These are phyloP conservation scores for Anodontia alba DNA, from an alignment of 2,888 invertebrate genomes.

Conservation along the genomic window DNA sequence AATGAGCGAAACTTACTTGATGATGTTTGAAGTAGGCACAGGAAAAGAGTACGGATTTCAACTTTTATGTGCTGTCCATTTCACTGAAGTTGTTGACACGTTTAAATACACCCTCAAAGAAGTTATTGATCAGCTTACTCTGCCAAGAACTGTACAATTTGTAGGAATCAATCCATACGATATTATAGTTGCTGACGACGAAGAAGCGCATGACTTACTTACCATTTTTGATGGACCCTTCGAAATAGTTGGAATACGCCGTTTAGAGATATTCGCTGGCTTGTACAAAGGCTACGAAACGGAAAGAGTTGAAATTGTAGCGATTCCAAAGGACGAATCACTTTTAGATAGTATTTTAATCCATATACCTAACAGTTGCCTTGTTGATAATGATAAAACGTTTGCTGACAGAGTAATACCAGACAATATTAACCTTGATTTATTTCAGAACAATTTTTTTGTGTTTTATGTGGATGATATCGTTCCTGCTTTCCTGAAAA, in stretches of 20 bases:
- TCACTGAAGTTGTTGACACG: slow-evolving; percentile 40
- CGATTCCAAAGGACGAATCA: slow-evolving; percentile 31
- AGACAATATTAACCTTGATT: slow-evolving; percentile 22
- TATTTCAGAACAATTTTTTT: slow-evolving; percentile 35
- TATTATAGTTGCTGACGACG: slow-evolving; percentile 44
- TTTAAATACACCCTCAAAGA: slow-evolving; percentile 48
- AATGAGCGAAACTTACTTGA: slow-evolving; percentile 45
- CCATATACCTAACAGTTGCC: slow-evolving; percentile 23
- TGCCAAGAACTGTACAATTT: slow-evolving; percentile 53
- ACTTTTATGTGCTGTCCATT: slow-evolving; percentile 38
- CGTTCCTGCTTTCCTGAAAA: slow-evolving; percentile 17
- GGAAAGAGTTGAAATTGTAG: slow-evolving; percentile 27
- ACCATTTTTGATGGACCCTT: slow-evolving; percentile 47
- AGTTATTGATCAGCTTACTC: slow-evolving; percentile 49
- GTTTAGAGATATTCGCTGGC: slow-evolving; percentile 38
- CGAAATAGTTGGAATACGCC: slow-evolving; percentile 36
- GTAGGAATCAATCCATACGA: slow-evolving; percentile 44
- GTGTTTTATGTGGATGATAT: slow-evolving; percentile 25
- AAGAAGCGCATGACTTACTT: slow-evolving; percentile 43
- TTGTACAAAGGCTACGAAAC: slow-evolving; percentile 16
- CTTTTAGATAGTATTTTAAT: slow-evolving; percentile 24
- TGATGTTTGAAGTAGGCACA: slow-evolving; percentile 34
- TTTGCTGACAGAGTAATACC: slow-evolving; percentile 30
- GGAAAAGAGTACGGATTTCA: slow-evolving; percentile 41
- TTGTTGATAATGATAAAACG: slow-evolving; percentile 12